A percentile compares a stretch with the other conserved stretches of the same genome.
Evolutionary conservation across 2,888 invertebrate species (phyloP).

Genomic region (Clistopyga incitator): DNA sequence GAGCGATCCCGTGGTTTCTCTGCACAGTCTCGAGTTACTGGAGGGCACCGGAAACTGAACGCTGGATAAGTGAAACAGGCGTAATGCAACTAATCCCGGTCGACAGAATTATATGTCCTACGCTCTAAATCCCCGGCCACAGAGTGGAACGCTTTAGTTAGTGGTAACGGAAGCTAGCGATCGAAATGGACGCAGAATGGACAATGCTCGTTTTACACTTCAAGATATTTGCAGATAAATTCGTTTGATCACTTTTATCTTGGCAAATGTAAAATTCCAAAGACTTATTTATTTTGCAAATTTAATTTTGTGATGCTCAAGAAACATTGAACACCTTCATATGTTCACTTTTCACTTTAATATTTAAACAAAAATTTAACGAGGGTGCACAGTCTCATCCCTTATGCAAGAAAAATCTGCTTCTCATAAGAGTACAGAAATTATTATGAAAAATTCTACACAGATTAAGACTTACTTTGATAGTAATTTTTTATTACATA

Average conservation of each 20-base stretch:
- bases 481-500: no score
- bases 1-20: not conserved
- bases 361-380: no score
- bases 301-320: no score
- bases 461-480: no score
- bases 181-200: not conserved
- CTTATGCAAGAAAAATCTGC: no score
- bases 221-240: not conserved
- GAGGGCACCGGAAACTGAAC: conserved; percentile 26
- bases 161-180: conserved; percentile 21
- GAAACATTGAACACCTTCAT: no score
- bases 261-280: no score
- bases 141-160: not conserved
- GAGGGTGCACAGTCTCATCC: no score
- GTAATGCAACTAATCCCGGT: conserved; percentile 51
- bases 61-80: not conserved
- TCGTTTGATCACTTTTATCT: not conserved
- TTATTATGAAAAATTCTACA: no score
- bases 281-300: no score
- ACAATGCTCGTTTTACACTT: not conserved
- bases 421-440: no score
- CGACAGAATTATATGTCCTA: conserved; percentile 19
- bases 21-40: conserved; percentile 15
- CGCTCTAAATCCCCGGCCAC: conserved; percentile 6
- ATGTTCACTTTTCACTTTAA: no score